These are phyloP conservation scores for Chesias legatella DNA, from an alignment of 2,888 invertebrate genomes.

Conservation along the genomic window DNA sequence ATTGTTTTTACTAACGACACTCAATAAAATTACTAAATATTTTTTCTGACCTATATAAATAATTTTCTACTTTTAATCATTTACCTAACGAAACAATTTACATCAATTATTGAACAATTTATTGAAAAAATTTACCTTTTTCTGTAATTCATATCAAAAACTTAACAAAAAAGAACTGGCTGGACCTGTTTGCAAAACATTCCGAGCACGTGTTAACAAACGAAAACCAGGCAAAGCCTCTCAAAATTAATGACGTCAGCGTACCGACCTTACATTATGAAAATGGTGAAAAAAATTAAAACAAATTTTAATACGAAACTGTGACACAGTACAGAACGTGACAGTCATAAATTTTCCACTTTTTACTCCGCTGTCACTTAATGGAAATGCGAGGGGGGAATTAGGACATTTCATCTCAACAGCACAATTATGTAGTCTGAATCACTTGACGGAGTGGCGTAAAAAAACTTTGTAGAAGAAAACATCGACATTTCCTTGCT, in stretches of 20 bases:
- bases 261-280: conserved; percentile 23
- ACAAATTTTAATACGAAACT: conserved; percentile 54
- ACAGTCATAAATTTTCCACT: conserved; percentile 52
- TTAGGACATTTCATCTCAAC: conserved; percentile 51
- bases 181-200: conserved; percentile 12
- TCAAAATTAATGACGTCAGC: conserved; percentile 26
- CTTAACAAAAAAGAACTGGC: too few species aligned
- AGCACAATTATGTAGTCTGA: conserved; percentile 53
- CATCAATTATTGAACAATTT: too few species aligned
- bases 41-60: too few species aligned
- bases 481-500: conserved; percentile 25
- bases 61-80: too few species aligned
- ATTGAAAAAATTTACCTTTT: too few species aligned
- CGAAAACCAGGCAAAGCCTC: conserved; percentile 17
- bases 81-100: too few species aligned
- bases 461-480: conserved; percentile 35
- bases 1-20: too few species aligned
- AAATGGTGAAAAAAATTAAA: conserved; percentile 40
- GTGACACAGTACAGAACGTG: conserved; percentile 57
- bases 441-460: conserved; percentile 43
- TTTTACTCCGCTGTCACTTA: conserved; percentile 58
- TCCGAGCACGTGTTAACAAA: conserved; percentile 13
- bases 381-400: conserved; percentile 50
- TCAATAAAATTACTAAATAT: too few species aligned
- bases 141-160: too few species aligned